Conservation (phyloP, 2,797 vertebrate genomes). For the Sciaenops ocellatus region DNA sequence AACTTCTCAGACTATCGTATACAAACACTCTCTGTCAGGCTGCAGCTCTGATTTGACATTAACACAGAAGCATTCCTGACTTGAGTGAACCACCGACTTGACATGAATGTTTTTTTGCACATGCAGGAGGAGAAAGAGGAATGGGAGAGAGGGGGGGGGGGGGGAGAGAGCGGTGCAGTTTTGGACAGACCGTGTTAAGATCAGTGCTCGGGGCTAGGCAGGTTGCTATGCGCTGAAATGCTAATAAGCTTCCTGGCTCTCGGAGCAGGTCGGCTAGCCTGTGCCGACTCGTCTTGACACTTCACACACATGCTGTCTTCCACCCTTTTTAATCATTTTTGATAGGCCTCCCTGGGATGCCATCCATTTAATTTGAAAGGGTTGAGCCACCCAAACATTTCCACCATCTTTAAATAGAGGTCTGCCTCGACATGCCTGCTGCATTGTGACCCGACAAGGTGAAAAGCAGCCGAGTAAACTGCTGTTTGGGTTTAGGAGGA, state of each 20-base stretch:
- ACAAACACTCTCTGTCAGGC: conserved; percentile 67
- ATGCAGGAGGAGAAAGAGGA: conserved; percentile 58
- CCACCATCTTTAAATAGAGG: conserved; percentile 77
- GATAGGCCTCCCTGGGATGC: conserved; percentile 83
- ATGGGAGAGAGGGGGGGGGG: conserved; percentile 12
- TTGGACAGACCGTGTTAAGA: conserved; percentile 81
- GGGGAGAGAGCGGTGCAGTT: conserved; percentile 59
- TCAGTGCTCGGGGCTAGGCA: conserved; percentile 81
- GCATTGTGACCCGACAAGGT: conserved; percentile 74
- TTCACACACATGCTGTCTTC: conserved; percentile 81
- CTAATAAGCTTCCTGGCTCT: conserved; percentile 84
- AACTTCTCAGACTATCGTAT: conserved; percentile 51
- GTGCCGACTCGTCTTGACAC: conserved; percentile 84
- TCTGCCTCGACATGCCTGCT: conserved; percentile 76
- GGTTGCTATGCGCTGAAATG: conserved; percentile 84
- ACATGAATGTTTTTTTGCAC: conserved; percentile 71
- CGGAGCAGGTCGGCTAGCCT: conserved; percentile 76
- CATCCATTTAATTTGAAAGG: conserved; percentile 85
- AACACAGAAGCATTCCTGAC: conserved; percentile 75
- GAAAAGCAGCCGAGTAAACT: conserved; percentile 59
- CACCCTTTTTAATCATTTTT: conserved; percentile 86
- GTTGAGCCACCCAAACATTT: conserved; percentile 86
- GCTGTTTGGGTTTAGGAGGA: conserved; percentile 62
- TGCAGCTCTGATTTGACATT: conserved; percentile 68
- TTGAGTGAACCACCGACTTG: conserved; percentile 72